Evolutionary conservation across 2,797 vertebrate species (phyloP), one percentile per base, ranked within the genome.

Genomic region (Prunella strophiata): DNA sequence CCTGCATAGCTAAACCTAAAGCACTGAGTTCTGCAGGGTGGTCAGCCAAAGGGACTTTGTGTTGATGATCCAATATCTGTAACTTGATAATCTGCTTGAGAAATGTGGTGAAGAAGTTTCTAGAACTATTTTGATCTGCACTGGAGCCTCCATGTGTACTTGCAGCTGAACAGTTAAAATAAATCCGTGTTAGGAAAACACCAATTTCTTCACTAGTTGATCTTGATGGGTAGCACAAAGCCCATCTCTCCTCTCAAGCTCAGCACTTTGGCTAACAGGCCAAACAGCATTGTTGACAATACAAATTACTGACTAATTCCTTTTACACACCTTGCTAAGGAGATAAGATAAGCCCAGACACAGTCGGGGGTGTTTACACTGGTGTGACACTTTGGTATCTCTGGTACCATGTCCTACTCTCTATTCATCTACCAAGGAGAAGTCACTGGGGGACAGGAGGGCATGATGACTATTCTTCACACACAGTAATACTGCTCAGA

Each of bases 221-320:
- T 26, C 51, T 36, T 36, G 13, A 42, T 29, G 57, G 55, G 30
- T 23, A 88, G 32, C 11, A 48, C 40, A 54, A 75, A 91, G 72
- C 68, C 32, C 5, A 14, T 65, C 55, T 67, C 65, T 52, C 59
- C 59, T 70, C 67, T n/a, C 16, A 47, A 38, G 38, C n/a, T 72
- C 89, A 72, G 47, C 65, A 75, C 32, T 73, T 66, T 48, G 52
- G 79, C 52, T 65, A 85, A 66, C 27, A 91, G 86, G 75, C 54
- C 63, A 91, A 90, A 71, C 59, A 80, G 43, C 43, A 29, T n/a
- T 72, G 83, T 66, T 91, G 78, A 87, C 78, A 75, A 40, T 61
- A 73, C 75, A 94, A 91, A 94, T 95, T 81, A 78, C 74, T 48
- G 50, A 74, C 65, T 91, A 92, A 93, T 88, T 89, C 54, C 67